phyloP scores from a whole-genome alignment of 2,888 invertebrate genomes.

The Dicranocentrus wangi region DNA sequence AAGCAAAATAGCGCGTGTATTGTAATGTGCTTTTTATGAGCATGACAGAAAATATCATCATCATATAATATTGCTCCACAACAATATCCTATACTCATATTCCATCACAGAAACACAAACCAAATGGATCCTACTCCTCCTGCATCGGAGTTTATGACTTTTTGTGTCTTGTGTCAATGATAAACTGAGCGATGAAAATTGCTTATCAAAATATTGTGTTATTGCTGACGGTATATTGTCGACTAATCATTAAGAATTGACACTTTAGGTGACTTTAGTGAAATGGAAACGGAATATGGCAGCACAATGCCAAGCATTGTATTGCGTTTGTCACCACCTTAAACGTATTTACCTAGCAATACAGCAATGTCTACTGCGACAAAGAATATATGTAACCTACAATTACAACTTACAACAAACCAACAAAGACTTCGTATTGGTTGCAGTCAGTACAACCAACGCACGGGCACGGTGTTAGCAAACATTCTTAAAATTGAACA shows the following conservation, averaged over 20 bases:
- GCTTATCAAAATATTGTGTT: conserved; percentile 45
- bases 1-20: conserved; percentile 1
- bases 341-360: neutral
- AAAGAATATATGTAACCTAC: no score
- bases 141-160: conserved; percentile 22
- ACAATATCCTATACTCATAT: no score
- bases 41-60: neutral
- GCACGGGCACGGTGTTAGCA: no score
- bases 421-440: no score
- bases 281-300: neutral
- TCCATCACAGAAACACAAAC: no score
- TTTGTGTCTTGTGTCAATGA: conserved; percentile 48
- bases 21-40: neutral
- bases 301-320: conserved; percentile 1
- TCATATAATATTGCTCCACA: no score
- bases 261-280: conserved; percentile 53
- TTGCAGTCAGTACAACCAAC: no score
- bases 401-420: no score
- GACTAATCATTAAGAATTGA: conserved; percentile 40
- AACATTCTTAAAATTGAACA: no score
- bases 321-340: neutral
- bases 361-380: no score
- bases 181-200: conserved; percentile 16
- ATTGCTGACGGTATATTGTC: conserved; percentile 6
- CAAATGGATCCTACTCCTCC: no score